Evolutionary conservation across 2,888 invertebrate genomes (phyloP).

Genomic region (Orchestes rusci): DNA sequence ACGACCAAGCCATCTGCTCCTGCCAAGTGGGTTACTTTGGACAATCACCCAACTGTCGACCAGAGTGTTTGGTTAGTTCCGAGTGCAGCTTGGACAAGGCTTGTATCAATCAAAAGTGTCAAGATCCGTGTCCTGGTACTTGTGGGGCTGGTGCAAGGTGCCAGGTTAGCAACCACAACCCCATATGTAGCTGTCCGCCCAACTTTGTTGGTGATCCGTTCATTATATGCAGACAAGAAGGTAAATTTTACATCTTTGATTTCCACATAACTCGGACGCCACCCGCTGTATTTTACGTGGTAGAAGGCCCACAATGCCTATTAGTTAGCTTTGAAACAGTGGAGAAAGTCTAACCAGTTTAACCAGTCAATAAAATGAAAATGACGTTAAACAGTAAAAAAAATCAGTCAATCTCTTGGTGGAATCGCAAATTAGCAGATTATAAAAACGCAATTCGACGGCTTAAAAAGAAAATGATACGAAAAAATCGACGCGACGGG

Average conservation of each 20-base stretch:
- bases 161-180: conserved; percentile 55
- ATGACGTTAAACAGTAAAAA: too few relatives aligned
- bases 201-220: conserved; percentile 55
- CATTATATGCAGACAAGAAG: conserved; percentile 47
- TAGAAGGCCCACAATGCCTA: too few relatives aligned
- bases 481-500: too few relatives aligned
- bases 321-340: too few relatives aligned
- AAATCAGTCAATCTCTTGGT: too few relatives aligned
- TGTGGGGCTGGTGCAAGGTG: conserved; percentile 54
- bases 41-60: conserved; percentile 52
- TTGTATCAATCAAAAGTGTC: conserved; percentile 57
- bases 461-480: too few relatives aligned
- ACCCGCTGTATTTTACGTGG: too few relatives aligned
- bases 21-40: conserved; percentile 55
- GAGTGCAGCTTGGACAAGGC: conserved; percentile 55
- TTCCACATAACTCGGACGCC: not conserved
- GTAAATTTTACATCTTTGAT: conserved; percentile 32
- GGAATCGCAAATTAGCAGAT: too few relatives aligned
- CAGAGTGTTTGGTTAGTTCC: conserved; percentile 53
- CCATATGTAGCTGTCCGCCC: conserved; percentile 56
- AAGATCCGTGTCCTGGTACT: conserved; percentile 55
- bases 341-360: too few relatives aligned
- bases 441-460: too few relatives aligned
- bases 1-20: conserved; percentile 54
- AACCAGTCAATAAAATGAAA: not conserved